phyloP scores from a whole-genome alignment of 2,797 vertebrate genomes.

The Poeciliopsis infans region DNA sequence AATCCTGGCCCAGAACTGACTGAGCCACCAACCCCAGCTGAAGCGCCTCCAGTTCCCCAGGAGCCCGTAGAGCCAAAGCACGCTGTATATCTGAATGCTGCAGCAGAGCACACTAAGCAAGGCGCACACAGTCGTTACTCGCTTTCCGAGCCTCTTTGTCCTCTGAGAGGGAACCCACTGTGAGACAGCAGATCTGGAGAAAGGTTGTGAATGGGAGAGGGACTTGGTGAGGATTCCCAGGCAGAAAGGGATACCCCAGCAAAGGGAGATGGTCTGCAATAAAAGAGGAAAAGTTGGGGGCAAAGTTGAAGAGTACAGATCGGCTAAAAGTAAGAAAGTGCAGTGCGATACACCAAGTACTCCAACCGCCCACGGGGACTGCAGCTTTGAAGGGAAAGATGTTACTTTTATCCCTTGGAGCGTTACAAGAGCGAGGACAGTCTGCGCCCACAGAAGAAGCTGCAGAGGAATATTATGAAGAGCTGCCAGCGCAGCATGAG shows the following conservation, averaged over 20 bases:
- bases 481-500: slow-evolving; percentile 75
- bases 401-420: slow-evolving; percentile 70
- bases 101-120: slow-evolving; percentile 83
- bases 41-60: slow-evolving; percentile 82
- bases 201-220: slow-evolving; percentile 63
- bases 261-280: slow-evolving; percentile 83
- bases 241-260: slow-evolving; percentile 80
- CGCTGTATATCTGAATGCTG: slow-evolving; percentile 83
- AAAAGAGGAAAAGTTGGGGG: slow-evolving; percentile 79
- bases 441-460: slow-evolving; percentile 82
- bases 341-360: slow-evolving; percentile 73
- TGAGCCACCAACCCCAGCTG: slow-evolving; percentile 88
- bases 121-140: slow-evolving; percentile 78
- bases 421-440: slow-evolving; percentile 79
- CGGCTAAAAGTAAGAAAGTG: slow-evolving; percentile 70
- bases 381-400: slow-evolving; percentile 73
- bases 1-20: slow-evolving; percentile 88
- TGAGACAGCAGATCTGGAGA: slow-evolving; percentile 54
- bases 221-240: slow-evolving; percentile 72
- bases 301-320: slow-evolving; percentile 78
- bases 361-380: slow-evolving; percentile 74
- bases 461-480: slow-evolving; percentile 86
- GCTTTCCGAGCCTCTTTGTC: slow-evolving; percentile 58
- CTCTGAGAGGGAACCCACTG: slow-evolving; percentile 69
- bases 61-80: slow-evolving; percentile 88